Evolutionary conservation across 23 tunicate genomes (phyloP).

Genomic region (Pegea sp.): DNA sequence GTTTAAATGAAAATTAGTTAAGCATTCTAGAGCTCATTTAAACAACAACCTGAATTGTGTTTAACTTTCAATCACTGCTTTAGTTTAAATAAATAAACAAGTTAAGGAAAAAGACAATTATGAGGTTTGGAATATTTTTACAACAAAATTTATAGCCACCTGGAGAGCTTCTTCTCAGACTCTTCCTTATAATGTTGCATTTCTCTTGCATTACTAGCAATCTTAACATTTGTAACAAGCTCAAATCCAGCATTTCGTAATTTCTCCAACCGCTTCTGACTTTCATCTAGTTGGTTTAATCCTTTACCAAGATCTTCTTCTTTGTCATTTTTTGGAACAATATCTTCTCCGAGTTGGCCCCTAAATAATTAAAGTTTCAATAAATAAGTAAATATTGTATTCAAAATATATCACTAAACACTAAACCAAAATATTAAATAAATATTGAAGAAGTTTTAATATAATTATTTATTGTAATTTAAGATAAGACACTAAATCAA

Average conservation of each 20-base stretch:
- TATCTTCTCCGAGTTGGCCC: slow-evolving; percentile 78
- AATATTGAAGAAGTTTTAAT: no score
- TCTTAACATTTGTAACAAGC: slow-evolving; percentile 76
- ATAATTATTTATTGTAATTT: no score
- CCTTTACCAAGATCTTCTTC: slow-evolving; percentile 55
- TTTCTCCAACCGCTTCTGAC: slow-evolving; percentile 40
- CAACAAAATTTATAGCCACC: slow-evolving; percentile 8
- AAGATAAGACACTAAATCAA: no score
- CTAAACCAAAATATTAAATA: no score
- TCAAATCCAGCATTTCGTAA: slow-evolving; percentile 64
- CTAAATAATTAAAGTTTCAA: neutral
- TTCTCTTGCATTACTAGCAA: slow-evolving; percentile 92
- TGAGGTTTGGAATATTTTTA: neutral
- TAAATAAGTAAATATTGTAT: neutral
- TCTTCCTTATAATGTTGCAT: slow-evolving; percentile 56
- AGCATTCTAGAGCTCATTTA: neutral
- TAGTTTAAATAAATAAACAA: neutral
- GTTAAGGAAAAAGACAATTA: neutral
- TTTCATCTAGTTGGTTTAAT: slow-evolving; percentile 53
- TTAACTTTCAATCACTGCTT: neutral
- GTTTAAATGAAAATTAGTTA: neutral
- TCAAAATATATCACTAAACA: no score
- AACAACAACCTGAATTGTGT: neutral
- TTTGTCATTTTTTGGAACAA: slow-evolving; percentile 10
- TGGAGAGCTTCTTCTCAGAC: slow-evolving; percentile 34